Evolutionary conservation across 2,888 invertebrate genomes (phyloP).

Genomic region (Calliopum simillimum): DNA sequence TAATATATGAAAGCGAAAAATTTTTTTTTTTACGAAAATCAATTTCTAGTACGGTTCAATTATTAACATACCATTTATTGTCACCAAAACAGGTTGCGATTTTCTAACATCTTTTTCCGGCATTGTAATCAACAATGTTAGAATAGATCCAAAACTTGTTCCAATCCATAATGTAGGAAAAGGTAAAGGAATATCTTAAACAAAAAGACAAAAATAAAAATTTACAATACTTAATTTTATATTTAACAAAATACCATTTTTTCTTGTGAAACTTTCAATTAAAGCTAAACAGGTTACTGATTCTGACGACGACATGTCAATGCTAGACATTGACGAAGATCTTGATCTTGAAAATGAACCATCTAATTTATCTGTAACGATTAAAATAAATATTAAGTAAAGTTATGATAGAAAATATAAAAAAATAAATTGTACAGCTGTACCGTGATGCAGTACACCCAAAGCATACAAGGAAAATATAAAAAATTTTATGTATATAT

Average conservation of each 20-base stretch:
- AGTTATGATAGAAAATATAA: too few species aligned
- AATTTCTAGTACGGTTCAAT: too few species aligned
- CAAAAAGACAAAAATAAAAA: constrained; percentile 29
- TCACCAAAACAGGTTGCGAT: constrained; percentile 87
- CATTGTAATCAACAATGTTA: constrained; percentile 90
- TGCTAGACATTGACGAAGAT: constrained; percentile 97
- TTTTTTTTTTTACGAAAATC: too few species aligned
- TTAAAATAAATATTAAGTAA: too few species aligned
- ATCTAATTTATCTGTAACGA: constrained; percentile 93
- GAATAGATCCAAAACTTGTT: constrained; percentile 94
- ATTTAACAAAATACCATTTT: constrained; percentile 78
- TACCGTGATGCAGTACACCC: too few species aligned
- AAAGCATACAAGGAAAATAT: too few species aligned
- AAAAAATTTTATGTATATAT: too few species aligned
- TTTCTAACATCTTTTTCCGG: constrained; percentile 83
- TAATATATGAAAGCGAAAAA: too few species aligned
- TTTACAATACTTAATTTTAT: not conserved
- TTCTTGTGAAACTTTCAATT: constrained; percentile 94
- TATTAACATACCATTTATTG: constrained; percentile 81
- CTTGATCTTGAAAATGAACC: constrained; percentile 96
- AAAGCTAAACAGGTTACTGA: constrained; percentile 96
- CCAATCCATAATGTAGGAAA: constrained; percentile 97
- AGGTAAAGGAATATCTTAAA: constrained; percentile 82
- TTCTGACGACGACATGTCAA: constrained; percentile 96
- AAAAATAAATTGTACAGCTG: too few species aligned